These are phyloP conservation scores for Colletes latitarsis DNA, from an alignment of 1,140 invertebrate species.

Conservation along the genomic window DNA sequence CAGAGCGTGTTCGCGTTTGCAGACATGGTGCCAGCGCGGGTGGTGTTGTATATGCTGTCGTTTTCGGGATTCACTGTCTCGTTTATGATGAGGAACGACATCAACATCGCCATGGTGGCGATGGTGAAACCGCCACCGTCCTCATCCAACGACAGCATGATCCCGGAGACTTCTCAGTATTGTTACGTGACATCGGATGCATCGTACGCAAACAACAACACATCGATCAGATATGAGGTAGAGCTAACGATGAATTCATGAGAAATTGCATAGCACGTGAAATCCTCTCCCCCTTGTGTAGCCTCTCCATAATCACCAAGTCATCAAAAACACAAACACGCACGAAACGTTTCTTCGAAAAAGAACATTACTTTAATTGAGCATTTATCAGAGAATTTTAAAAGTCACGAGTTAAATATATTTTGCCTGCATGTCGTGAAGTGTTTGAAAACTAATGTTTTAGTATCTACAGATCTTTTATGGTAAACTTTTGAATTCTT, in stretches of 20 bases:
- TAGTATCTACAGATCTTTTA: too few species aligned
- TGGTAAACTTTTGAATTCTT: too few species aligned
- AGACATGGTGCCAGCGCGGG: slow-evolving; percentile 84
- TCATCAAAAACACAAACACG: background rate
- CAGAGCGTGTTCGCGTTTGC: slow-evolving; percentile 24
- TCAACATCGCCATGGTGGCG: slow-evolving; percentile 87
- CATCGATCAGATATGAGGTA: slow-evolving; percentile 53
- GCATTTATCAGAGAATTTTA: too few species aligned
- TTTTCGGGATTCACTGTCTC: slow-evolving; percentile 88
- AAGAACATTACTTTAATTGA: background rate
- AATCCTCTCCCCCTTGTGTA: background rate
- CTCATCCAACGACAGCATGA: slow-evolving; percentile 55
- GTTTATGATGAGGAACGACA: slow-evolving; percentile 90
- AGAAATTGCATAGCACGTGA: background rate
- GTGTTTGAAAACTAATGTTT: too few species aligned
- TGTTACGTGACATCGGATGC: slow-evolving; percentile 69
- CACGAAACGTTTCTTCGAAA: background rate
- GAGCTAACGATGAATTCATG: background rate
- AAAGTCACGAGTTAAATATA: too few species aligned
- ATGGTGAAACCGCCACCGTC: slow-evolving; percentile 81
- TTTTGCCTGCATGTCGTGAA: too few species aligned
- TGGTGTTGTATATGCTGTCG: slow-evolving; percentile 87
- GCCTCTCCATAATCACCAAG: background rate
- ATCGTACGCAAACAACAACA: slow-evolving; percentile 44
- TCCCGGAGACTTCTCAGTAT: slow-evolving; percentile 57